Conservation (phyloP, 1,140 invertebrate species). For the Palaemon carinicauda region DNA sequence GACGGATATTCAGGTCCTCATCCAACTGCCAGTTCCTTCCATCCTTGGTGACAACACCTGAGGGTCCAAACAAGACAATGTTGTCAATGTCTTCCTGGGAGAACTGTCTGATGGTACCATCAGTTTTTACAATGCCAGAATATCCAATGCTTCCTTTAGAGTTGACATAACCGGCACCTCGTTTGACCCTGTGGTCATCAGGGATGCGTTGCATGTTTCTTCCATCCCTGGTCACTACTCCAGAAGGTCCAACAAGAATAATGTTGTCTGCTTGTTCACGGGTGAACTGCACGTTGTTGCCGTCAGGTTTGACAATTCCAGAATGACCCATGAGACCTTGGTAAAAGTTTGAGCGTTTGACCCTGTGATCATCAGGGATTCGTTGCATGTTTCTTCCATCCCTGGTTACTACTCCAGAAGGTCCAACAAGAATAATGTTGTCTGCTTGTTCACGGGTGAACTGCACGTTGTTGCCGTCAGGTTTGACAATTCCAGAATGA, state of each 20-base stretch:
- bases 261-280: background rate
- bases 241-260: too few species aligned
- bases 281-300: background rate
- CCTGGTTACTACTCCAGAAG: too few species aligned
- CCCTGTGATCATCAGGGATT: too few species aligned
- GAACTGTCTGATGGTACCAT: background rate
- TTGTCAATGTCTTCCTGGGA: background rate
- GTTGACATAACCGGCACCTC: background rate
- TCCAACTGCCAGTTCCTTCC: background rate
- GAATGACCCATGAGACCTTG: background rate
- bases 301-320: background rate
- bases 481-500: too few species aligned
- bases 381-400: too few species aligned
- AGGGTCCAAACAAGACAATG: background rate
- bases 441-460: too few species aligned
- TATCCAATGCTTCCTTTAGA: background rate
- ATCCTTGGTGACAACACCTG: background rate
- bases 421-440: too few species aligned
- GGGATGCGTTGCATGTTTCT: too few species aligned
- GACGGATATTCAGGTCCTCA: background rate
- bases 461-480: too few species aligned
- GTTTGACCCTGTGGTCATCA: too few species aligned
- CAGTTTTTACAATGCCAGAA: slow-evolving; percentile 6
- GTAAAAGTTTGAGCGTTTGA: too few species aligned
- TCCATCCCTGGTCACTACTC: too few species aligned